phyloP scores from a whole-genome alignment of 2,113 vertebrate genomes.

The Lota lota region DNA sequence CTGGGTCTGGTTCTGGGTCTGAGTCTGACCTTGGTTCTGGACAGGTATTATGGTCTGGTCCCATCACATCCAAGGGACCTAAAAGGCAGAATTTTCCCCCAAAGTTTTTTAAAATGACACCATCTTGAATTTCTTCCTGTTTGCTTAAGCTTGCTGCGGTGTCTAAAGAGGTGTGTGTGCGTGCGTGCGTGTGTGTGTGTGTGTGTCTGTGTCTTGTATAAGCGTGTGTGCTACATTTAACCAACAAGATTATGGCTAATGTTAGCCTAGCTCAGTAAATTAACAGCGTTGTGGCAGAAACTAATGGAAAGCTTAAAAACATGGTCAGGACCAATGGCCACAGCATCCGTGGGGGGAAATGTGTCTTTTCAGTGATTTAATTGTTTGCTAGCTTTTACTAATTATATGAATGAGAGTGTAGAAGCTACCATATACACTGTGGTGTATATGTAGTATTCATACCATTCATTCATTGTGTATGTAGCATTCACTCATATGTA shows the following conservation, averaged over 20 bases:
- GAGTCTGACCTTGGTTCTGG: conserved; percentile 37
- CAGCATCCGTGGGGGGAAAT: conserved; percentile 57
- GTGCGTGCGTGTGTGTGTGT: conserved; percentile 20
- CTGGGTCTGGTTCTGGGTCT: conserved; percentile 22
- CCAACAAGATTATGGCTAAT: neutral
- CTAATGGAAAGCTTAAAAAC: conserved; percentile 34
- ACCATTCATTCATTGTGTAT: too few species aligned
- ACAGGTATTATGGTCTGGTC: conserved; percentile 57
- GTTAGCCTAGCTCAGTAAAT: neutral
- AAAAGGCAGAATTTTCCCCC: conserved; percentile 64
- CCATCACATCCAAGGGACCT: conserved; percentile 30
- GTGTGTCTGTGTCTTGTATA: conserved; percentile 13
- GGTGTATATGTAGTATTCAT: neutral
- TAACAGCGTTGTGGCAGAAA: conserved; percentile 5
- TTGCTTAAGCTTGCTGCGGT: conserved; percentile 12
- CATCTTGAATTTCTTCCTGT: conserved; percentile 37
- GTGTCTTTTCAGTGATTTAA: conserved; percentile 60
- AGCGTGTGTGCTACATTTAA: neutral
- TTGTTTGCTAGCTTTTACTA: conserved; percentile 45
- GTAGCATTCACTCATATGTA: too few species aligned
- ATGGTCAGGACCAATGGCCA: conserved; percentile 35
- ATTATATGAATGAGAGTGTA: conserved; percentile 28
- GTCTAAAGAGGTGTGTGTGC: neutral
- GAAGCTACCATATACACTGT: neutral
- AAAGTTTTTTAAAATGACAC: conserved; percentile 16